phyloP scores from a whole-genome alignment of 2,113 vertebrate species.

The Eidolon helvum region DNA sequence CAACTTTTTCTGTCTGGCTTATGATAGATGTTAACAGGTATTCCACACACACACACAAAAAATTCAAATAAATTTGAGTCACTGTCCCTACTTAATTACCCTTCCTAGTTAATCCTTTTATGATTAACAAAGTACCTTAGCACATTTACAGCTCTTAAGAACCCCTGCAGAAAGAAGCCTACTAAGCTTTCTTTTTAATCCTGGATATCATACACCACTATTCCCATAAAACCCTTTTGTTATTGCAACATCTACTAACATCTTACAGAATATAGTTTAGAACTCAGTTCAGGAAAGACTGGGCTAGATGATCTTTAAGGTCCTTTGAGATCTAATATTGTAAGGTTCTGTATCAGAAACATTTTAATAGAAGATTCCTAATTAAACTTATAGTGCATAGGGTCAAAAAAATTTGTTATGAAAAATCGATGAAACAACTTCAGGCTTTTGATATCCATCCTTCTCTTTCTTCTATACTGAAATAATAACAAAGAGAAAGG shows the following conservation, averaged over 20 bases:
- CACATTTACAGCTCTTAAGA: not conserved
- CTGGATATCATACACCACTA: not conserved
- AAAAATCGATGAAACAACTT: not conserved
- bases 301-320: not conserved
- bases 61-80: constrained; percentile 3
- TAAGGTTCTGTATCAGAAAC: constrained; percentile 1
- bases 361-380: not conserved
- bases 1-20: not conserved
- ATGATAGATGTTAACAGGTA: not conserved
- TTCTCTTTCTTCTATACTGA: not conserved
- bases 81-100: not conserved
- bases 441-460: not conserved
- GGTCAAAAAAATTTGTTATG: not conserved
- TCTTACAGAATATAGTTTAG: not conserved
- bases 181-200: not conserved
- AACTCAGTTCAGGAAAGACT: not conserved
- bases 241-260: not conserved
- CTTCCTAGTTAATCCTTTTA: not conserved
- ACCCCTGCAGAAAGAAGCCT: not conserved
- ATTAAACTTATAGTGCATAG: not conserved
- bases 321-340: not conserved
- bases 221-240: not conserved
- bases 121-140: not conserved
- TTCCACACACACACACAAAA: not conserved
- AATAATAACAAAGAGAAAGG: not conserved